Conservation (phyloP, 1,140 invertebrate species). For the Neoseiulus cucumeris region DNA sequence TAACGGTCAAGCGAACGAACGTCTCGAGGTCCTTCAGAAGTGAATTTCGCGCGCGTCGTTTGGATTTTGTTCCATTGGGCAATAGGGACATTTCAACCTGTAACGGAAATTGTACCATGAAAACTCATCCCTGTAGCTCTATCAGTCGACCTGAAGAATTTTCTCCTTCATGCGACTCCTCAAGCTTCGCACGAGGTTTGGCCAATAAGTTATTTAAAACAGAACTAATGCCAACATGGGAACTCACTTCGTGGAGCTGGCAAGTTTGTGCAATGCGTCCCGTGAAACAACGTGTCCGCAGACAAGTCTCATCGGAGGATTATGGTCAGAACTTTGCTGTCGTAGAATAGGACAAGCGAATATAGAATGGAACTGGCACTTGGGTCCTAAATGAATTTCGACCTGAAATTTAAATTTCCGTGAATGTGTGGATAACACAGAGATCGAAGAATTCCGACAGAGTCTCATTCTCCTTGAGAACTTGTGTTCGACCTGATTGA, state of each 20-base stretch:
- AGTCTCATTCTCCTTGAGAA: too few relatives aligned
- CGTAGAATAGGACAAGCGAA: conserved; percentile 95
- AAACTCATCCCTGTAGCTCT: too few relatives aligned
- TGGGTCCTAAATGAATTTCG: conserved; percentile 67
- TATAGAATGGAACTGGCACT: conserved; percentile 81
- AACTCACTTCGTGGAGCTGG: conserved; percentile 70
- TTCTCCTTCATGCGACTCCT: not conserved
- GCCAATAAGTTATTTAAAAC: conserved; percentile 7
- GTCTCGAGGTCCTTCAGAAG: conserved; percentile 38
- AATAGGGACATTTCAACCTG: conserved; percentile 94
- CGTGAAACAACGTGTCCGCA: conserved; percentile 96
- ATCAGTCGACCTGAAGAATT: too few relatives aligned
- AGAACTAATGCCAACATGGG: conserved; percentile 1
- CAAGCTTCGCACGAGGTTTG: conserved; percentile 22
- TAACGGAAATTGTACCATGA: conserved; percentile 25
- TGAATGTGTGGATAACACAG: not conserved
- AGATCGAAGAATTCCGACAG: conserved; percentile 9
- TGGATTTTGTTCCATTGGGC: conserved; percentile 84
- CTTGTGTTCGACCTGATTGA: too few relatives aligned
- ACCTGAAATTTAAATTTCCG: conserved; percentile 38
- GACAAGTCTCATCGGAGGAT: conserved; percentile 86
- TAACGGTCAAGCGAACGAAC: too few relatives aligned
- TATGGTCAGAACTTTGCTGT: conserved; percentile 83
- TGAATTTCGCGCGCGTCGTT: conserved; percentile 73
- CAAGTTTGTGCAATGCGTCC: conserved; percentile 85